Base-by-base conservation (phyloP, 2,113 vertebrate genomes). In the Mirounga angustirostris region DNA sequence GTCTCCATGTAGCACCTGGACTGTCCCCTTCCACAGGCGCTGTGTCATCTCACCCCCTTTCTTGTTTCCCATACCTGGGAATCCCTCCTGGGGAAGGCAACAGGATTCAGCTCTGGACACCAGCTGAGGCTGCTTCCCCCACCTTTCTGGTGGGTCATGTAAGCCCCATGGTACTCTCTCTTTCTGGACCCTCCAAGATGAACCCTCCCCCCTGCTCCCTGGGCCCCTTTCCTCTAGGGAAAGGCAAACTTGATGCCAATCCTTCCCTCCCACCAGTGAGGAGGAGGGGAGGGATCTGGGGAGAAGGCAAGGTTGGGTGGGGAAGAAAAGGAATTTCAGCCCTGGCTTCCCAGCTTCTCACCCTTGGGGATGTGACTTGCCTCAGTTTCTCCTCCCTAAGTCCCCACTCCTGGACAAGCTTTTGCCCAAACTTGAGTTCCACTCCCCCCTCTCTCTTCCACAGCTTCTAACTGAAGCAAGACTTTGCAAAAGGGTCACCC, bases 401-500 rank as follows among this genome's bases (percentile, higher is more conserved):
- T 63, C 50, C 40, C 9, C 22, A 18, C 74, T 91, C 9, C 83
- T 52, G 40, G 59, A n/a, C 30, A 40, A 36, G 79, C 33, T 93
- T 89, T 91, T 82, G 50, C 82, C 63, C 67, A 92, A 94, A 97
- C 96, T 95, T 91, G 82, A 4, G 26, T 1, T 65, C 89, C 50
- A 18, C 21, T 0, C 67, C 43, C 26, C 30, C 2, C 28, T 14
- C n/a, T 78, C 18, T 50, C 71, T 88, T 50, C 56, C 14, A 11
- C 36, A 56, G n/a, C 67, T 52, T 12, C 40, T 63, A 52, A 59
- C 69, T 14, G 87, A 88, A 94, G 69, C 73, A 90, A 95, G 95
- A 96, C 93, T 98, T 98, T 67, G 90, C 58, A 82, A 91, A 95
- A 91, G 97, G 91, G 91, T 94, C 95, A 89, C 52, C 63, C 61